Percentiles rank a stretch among this genome's conserved stretches.
Conservation (phyloP, 2,797 vertebrate genomes). For the Ibycter americanus region DNA sequence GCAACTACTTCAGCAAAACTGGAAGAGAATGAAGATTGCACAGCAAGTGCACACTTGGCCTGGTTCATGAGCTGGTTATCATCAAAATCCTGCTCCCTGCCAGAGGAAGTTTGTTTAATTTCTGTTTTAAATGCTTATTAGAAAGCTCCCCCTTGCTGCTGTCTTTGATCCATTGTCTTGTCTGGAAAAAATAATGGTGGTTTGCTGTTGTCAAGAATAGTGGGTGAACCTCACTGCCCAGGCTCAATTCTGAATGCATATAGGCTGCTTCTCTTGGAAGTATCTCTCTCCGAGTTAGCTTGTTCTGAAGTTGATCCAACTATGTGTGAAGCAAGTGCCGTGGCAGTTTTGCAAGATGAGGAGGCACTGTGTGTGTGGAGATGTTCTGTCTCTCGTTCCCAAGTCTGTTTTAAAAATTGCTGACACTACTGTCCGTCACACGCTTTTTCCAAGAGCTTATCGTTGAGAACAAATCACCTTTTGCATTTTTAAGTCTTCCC, state of each 20-base stretch:
- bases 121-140: neutral
- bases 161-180: neutral
- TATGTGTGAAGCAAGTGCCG: neutral
- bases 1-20: neutral
- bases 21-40: neutral
- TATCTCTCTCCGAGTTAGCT: neutral
- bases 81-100: neutral
- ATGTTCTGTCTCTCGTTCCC: neutral
- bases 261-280: neutral
- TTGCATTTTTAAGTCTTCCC: neutral
- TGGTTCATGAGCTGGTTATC: neutral
- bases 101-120: neutral
- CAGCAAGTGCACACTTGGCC: neutral
- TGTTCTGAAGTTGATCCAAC: neutral
- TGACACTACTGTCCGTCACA: neutral
- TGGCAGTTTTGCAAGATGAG: neutral
- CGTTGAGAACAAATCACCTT: neutral
- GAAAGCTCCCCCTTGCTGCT: neutral
- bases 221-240: neutral
- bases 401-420: neutral
- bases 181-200: neutral
- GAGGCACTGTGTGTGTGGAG: neutral
- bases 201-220: neutral
- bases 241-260: neutral
- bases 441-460: neutral